Evolutionary conservation across 2,113 vertebrate species (phyloP).

Genomic region (Amphilophus citrinellus): DNA sequence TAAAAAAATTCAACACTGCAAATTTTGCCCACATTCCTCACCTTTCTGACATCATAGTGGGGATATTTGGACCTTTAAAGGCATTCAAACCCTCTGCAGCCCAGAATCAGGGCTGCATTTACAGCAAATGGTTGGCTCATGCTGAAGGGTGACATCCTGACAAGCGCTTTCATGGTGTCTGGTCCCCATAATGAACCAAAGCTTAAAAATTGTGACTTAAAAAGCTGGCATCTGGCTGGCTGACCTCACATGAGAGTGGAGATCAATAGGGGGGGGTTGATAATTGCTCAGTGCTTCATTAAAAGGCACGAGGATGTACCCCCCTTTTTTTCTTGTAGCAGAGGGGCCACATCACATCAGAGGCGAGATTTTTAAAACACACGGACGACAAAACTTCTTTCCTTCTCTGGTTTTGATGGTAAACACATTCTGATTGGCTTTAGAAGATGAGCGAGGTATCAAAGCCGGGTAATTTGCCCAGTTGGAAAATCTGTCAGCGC

Average conservation of each 20-base stretch:
- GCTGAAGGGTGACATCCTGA: background rate
- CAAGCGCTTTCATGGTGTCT: constrained; percentile 36
- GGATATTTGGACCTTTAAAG: background rate
- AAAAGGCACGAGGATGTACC: constrained; percentile 49
- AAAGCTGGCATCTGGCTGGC: background rate
- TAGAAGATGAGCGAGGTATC: constrained; percentile 66
- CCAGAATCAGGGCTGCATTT: background rate
- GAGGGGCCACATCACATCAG: constrained; percentile 43
- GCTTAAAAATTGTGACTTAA: constrained; percentile 39
- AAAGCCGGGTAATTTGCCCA: constrained; percentile 75
- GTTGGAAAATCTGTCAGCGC: constrained; percentile 63
- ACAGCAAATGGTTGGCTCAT: background rate
- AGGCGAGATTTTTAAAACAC: constrained; percentile 51
- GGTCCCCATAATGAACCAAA: constrained; percentile 47
- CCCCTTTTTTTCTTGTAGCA: background rate
- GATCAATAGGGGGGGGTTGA: constrained; percentile 53
- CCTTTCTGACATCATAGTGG: background rate
- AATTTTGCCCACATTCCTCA: background rate
- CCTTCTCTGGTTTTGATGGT: constrained; percentile 36
- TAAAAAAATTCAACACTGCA: background rate
- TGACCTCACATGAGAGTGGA: background rate
- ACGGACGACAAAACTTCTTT: constrained; percentile 29
- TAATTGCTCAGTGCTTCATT: constrained; percentile 66
- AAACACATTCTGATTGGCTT: constrained; percentile 75
- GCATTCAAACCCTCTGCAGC: background rate